Evolutionary conservation across 2,113 vertebrate genomes (phyloP), one percentile per base, ranked within the genome.

Genomic region (Elephantulus edwardii): DNA sequence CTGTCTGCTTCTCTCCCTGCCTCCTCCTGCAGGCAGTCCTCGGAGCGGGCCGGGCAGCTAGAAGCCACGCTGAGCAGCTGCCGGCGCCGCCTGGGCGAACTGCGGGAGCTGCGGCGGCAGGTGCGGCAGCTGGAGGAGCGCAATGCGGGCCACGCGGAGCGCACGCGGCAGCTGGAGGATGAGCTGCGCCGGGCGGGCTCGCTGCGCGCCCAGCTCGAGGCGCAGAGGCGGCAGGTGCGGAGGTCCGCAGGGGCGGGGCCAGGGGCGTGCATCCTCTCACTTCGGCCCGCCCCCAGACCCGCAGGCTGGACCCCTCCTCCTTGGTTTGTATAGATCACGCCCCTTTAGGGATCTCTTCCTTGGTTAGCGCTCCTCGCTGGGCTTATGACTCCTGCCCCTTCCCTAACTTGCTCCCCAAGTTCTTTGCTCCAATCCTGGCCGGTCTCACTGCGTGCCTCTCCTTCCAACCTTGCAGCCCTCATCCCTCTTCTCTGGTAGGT

Each of bases 71-170:
- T 99, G 95, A 98, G 97, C 89, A 98, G 98, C 5, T 98, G 98
- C 95, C 98, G 98, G 91, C 97, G 98, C 82, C 98, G 98, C 94
- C 97, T 99, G 94, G 98, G 99, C 75, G 98, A 99, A 92, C 97
- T 99, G 95, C 97, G 98, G 8, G 98, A 99, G 96, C 97, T 99
- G 93, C 97, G 98, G 50, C 94, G 98, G 48, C 98, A 99, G 93
- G 98, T 99, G 97, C 98, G 98, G 86, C 98, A 98, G 93, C 97
- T 99, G 93, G 98, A 99, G 97, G 98, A 99, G 94, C 96, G 98
- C 42, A 99, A 98, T 89, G 98, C 98, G 0, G 97, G 98, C 60
- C 98, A 99, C 90, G 98, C 99, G 79, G 98, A 99, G 96, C 98
- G 98, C 89, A 99, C 98, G 28, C 98, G 98, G n/a, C 98, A 98